Evolutionary conservation across 2,113 vertebrate genomes (phyloP), one percentile per base, ranked within the genome.

Genomic region (Ptilorrhoa leucosticta): DNA sequence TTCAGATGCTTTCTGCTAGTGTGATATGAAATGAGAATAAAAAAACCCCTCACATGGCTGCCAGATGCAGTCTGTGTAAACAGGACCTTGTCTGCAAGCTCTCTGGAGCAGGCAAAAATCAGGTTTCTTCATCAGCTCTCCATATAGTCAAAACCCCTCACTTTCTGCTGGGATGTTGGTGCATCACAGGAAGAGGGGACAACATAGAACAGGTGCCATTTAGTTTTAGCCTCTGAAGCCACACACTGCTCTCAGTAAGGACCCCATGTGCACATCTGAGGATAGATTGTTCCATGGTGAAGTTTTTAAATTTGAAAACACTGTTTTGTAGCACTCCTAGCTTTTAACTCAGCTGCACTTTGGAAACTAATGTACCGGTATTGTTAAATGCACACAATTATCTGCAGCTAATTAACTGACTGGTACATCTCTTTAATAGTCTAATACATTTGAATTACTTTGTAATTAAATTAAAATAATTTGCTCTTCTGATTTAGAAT

Each of bases 391-490:
- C 77, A 91, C 60, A 91, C 86, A 86, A 88, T 95, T 96, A 97
- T 92, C 95, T 91, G 71, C 48, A 93, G 85, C 53, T 94, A 91
- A 95, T 97, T 96, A 97, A 95, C 54, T 95, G 95, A 84, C 63
- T 86, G 68, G 54, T 66, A 82, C 61, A 48, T 91, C 91, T 90
- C 90, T 86, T 84, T 95, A 96, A 92, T 58, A 81, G 93, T 56
- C 82, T 93, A 78, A 95, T 83, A 92, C 69, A 84, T 86, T 96
- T 73, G 87, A 94, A 96, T 39, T 28, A 77, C 82, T 90, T 93
- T 71, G 84, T 95, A 94, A 95, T 96, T 94, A 96, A 94, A 91
- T 96, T 96, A 97, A 81, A 96, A 94, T 90, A 92, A 94, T 76
- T 91, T 92, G 86, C 48, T 91, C 13, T 84, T 96, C 87, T 81